Conservation (phyloP, 1,140 invertebrate genomes). For the Drosophila azteca region DNA sequence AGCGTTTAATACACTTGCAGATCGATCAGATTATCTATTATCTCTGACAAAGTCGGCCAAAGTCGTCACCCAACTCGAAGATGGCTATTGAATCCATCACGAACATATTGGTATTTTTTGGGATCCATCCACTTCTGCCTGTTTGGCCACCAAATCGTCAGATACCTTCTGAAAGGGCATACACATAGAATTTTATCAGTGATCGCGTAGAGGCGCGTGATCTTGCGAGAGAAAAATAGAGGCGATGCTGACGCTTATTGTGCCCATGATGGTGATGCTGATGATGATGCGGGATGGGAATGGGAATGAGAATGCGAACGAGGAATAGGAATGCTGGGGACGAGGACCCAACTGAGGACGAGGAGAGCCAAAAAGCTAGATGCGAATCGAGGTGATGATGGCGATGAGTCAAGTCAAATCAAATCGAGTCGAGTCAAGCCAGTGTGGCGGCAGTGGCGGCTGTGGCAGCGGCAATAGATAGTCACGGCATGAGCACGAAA, state of each 20-base stretch:
- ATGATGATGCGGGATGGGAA: slow-evolving; percentile 16
- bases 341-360: slow-evolving; percentile 5
- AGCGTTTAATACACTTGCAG: no score
- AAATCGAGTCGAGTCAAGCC: no score
- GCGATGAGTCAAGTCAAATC: slow-evolving; percentile 49
- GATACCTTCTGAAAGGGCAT: slow-evolving; percentile 5
- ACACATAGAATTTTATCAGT: slow-evolving; percentile 62
- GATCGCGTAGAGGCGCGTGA: slow-evolving; percentile 71
- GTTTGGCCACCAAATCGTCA: not conserved
- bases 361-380: slow-evolving; percentile 22
- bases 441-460: slow-evolving; percentile 4
- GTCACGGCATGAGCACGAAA: slow-evolving; percentile 61
- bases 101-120: no score
- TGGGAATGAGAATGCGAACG: slow-evolving; percentile 20
- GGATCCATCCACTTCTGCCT: not conserved
- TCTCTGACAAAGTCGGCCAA: no score
- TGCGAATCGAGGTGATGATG: slow-evolving; percentile 57
- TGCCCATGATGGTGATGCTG: slow-evolving; percentile 10
- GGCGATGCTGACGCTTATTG: slow-evolving; percentile 64
- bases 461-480: slow-evolving; percentile 56
- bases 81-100: no score
- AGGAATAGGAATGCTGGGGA: slow-evolving; percentile 11
- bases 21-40: no score
- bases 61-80: no score
- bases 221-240: slow-evolving; percentile 70